Base-by-base conservation (phyloP, 2,888 invertebrate genomes). In the Meghimatium bilineatum region DNA sequence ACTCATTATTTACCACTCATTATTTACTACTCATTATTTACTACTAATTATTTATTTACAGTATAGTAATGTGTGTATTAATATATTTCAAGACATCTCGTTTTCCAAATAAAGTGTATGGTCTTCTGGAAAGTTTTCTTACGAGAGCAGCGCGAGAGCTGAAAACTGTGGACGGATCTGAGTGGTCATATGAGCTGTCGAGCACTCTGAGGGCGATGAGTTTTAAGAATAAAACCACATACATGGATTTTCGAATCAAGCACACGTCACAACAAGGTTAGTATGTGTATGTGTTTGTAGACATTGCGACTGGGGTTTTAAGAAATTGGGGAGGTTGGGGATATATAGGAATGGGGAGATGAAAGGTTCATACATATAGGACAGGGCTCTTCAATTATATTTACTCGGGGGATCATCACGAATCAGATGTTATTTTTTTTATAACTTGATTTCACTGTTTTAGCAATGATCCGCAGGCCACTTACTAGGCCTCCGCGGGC, bases 121-220 rank as follows among this genome's bases (percentile, higher is more conserved):
- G 60, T 26, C 6, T 63, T 6, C 26, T 56, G 76, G 76, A 63
- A 14, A 38, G 63, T 38, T 76, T 76, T 23, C 76, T 76, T 14
- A 56, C 60, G n/a, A 63, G 63, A 63, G 76, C 76, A 14, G 17
- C 76, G 2, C 60, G 56, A 23, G 56, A 56, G 23, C 1, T 60
- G 60, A 76, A 60, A 44, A 20, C 76, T 34, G n/a, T 32, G n/a
- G 76, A 76, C 34, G 76, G 76, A 14, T 76, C 60, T 60, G 56
- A 76, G 56, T 76, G 76, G 76, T 76, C 60, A 34, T 79, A 29
- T 34, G 67, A 79, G n/a, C n/a, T 79, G 29, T 32, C 79, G n/a
- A 79, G 67, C 26, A 49, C 29, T 44, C 26, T 49, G 29, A 29
- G 36, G 2, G n/a, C 79, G 36, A 32, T 29, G 17, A 32, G 23